Percentiles rank a stretch among this genome's conserved stretches.
These are phyloP conservation scores for Egretta garzetta DNA, from an alignment of 2,113 vertebrate genomes.

Conservation along the genomic window DNA sequence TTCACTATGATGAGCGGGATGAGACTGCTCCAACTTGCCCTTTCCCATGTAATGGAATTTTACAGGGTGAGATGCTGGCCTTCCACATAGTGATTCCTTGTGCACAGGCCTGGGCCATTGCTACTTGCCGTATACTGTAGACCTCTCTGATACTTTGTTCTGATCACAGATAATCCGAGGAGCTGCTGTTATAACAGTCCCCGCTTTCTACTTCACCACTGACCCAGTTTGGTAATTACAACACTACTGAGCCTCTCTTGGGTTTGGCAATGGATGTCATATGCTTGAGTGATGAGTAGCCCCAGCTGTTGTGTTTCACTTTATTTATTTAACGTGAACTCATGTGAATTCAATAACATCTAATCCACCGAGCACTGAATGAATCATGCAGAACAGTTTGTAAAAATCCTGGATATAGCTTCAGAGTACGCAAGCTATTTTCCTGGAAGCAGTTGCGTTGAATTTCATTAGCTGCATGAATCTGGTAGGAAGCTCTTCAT, in stretches of 20 bases:
- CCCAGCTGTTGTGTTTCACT: constrained; percentile 58
- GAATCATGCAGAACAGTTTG: constrained; percentile 57
- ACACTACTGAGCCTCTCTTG: neutral
- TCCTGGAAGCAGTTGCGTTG: constrained; percentile 37
- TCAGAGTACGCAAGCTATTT: constrained; percentile 10
- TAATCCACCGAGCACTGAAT: neutral
- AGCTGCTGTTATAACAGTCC: neutral
- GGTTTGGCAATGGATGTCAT: constrained; percentile 48
- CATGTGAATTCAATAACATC: constrained; percentile 57
- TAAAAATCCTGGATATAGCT: constrained; percentile 32
- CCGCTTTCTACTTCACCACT: constrained; percentile 24
- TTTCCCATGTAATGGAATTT: neutral
- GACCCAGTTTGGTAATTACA: constrained; percentile 35
- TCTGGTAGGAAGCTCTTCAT: constrained; percentile 29
- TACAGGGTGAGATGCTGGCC: neutral
- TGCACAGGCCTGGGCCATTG: neutral
- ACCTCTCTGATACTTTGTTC: neutral
- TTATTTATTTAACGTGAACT: constrained; percentile 56
- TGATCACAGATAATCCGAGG: neutral
- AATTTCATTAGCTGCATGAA: constrained; percentile 35
- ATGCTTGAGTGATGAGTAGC: constrained; percentile 43
- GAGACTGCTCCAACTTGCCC: neutral
- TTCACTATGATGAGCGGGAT: neutral
- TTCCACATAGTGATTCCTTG: neutral
- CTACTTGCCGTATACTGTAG: neutral